Evolutionary conservation across 2,888 invertebrate species (phyloP).

Genomic region (Pseudolycoriella hygida): DNA sequence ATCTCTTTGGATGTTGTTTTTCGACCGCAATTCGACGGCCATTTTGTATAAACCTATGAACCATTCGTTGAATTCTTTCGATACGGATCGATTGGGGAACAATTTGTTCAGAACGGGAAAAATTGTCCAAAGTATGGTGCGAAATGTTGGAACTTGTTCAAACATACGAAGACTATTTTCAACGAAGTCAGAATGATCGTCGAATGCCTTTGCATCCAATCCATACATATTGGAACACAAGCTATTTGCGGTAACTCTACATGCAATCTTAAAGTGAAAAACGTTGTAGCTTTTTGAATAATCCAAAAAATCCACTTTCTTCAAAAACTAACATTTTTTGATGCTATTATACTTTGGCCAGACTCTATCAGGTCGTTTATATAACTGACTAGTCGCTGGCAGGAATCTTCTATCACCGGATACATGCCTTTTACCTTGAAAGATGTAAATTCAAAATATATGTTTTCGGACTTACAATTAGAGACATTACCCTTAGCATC

Average conservation of each 20-base stretch:
- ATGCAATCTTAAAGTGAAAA: background rate
- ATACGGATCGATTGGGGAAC: background rate
- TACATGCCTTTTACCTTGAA: background rate
- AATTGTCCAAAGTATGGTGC: background rate
- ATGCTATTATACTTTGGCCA: background rate
- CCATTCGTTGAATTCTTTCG: background rate
- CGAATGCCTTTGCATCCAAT: background rate
- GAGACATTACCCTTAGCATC: background rate
- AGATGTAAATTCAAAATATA: no score
- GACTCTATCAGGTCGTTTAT: background rate
- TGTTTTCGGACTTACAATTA: no score
- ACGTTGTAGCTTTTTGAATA: no score
- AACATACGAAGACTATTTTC: no score
- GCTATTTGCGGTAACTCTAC: background rate
- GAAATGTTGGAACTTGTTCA: no score
- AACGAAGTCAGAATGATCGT: background rate
- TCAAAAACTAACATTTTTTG: background rate
- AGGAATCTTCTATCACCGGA: background rate
- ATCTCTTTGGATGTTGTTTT: conserved; percentile 1
- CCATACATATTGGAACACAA: background rate
- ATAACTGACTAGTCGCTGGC: background rate
- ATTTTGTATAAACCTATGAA: background rate
- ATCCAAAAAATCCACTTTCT: no score
- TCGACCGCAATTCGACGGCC: background rate
- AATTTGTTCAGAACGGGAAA: background rate